These are phyloP conservation scores for Carassius gibelio DNA, from an alignment of 2,113 vertebrate genomes.

Conservation along the genomic window DNA sequence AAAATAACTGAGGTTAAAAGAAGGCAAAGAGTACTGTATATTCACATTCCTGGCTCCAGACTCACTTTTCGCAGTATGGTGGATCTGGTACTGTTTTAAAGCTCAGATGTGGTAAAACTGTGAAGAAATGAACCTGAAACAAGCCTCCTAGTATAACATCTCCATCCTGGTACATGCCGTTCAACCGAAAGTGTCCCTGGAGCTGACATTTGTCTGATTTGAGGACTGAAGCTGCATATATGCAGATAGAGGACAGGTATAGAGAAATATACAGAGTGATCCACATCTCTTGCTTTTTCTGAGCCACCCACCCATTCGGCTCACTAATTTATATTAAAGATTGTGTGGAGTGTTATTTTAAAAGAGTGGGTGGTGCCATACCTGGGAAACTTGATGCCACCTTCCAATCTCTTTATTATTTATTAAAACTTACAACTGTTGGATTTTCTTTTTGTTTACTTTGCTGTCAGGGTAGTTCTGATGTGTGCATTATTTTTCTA, in stretches of 20 bases:
- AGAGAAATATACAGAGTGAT: background rate
- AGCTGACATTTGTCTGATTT: conserved; percentile 50
- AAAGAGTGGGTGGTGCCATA: background rate
- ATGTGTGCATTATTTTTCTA: background rate
- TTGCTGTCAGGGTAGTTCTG: background rate
- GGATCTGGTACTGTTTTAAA: conserved; percentile 34
- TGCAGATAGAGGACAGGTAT: background rate
- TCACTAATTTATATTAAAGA: conserved; percentile 1
- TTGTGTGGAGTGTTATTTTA: background rate
- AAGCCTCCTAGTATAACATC: conserved; percentile 64
- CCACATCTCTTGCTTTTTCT: background rate
- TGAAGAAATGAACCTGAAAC: conserved; percentile 58
- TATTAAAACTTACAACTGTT: background rate
- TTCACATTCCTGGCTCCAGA: background rate
- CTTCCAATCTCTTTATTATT: background rate
- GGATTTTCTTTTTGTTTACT: background rate
- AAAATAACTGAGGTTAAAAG: background rate
- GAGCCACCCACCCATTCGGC: background rate
- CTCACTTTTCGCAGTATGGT: conserved; percentile 60
- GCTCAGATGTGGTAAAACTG: conserved; percentile 14
- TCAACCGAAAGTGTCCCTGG: conserved; percentile 58
- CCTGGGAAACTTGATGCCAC: background rate
- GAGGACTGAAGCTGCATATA: background rate
- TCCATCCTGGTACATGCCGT: conserved; percentile 59
- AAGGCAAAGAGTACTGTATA: background rate